These are phyloP conservation scores for Coregonus suidteri DNA, from an alignment of 2,797 vertebrate species.

Conservation along the genomic window DNA sequence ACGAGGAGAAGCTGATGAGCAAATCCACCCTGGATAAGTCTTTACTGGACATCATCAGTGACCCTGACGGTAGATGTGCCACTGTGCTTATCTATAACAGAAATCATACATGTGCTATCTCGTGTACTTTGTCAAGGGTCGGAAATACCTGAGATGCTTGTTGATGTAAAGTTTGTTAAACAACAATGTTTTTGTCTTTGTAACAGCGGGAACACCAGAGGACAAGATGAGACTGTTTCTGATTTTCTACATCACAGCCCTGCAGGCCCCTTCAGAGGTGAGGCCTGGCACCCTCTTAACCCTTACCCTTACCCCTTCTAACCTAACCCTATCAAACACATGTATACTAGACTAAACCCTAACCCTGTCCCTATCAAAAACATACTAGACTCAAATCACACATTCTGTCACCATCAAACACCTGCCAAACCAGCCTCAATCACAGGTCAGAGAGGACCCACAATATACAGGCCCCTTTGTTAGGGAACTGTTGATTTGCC, in stretches of 20 bases:
- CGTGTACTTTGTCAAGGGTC: conserved; percentile 24
- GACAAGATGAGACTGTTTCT: conserved; percentile 98
- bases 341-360: background rate
- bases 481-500: background rate
- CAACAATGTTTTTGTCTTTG: conserved; percentile 30
- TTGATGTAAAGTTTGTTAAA: conserved; percentile 13
- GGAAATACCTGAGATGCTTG: background rate
- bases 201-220: conserved; percentile 91
- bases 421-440: background rate
- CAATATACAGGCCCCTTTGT: background rate
- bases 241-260: conserved; percentile 92
- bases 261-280: conserved; percentile 93
- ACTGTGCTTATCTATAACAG: background rate
- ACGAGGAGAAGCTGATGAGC: conserved; percentile 98
- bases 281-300: conserved; percentile 2
- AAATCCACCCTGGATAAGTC: conserved; percentile 96
- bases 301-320: background rate
- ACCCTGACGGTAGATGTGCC: conserved; percentile 86
- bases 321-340: background rate
- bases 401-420: background rate
- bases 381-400: background rate
- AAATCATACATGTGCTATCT: background rate
- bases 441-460: background rate
- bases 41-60: conserved; percentile 94
- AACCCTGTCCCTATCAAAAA: background rate